Evolutionary conservation across 2,113 vertebrate genomes (phyloP), one percentile per base, ranked within the genome.

Genomic region (Ifrita kowaldi): DNA sequence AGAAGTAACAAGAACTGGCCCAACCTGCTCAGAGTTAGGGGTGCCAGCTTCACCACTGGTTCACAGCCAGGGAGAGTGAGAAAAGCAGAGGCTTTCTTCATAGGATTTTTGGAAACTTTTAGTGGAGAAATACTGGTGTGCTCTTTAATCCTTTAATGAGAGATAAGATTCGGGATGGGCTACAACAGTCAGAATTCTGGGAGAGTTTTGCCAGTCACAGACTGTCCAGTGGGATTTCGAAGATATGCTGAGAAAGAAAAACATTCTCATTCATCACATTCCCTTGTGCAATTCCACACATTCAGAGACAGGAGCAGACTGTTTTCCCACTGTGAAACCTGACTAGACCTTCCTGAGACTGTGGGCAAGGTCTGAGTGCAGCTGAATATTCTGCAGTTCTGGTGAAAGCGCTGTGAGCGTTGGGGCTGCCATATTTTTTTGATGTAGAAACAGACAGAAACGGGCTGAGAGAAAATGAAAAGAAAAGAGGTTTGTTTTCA

Each of bases 251-350:
- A 70, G 50, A 47, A 86, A 86, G 63, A 46, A 91, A 90, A 94
- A 49, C 44, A 79, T 89, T 79, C 57, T 64, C 35, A 64, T 97
- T 80, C 79, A 18, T 73, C 46, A 65, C 68, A 55, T 53, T 90
- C 33, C 35, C 74, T 44, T 79, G 53, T 78, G 46, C 78, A 87
- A 71, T 87, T 87, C 69, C 83, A 94, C 71, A 39, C 6, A 46
- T 57, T 83, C 57, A 80, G 69, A 68, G 74, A 50, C 13, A 57
- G 68, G 12, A 93, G 41, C 46, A 83, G 83, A 37, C 15, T n/a
- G 11, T 32, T 87, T 80, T 78, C 24, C 24, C 39, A 13, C 50
- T 44, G 26, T 57, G 82, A 73, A 76, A 83, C 53, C 83, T 55
- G 39, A 84, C 52, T 44, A 52, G 78, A 84, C n/a, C 46, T 70